phyloP scores from a whole-genome alignment of 2,113 vertebrate genomes.

The Aptenodytes forsteri region DNA sequence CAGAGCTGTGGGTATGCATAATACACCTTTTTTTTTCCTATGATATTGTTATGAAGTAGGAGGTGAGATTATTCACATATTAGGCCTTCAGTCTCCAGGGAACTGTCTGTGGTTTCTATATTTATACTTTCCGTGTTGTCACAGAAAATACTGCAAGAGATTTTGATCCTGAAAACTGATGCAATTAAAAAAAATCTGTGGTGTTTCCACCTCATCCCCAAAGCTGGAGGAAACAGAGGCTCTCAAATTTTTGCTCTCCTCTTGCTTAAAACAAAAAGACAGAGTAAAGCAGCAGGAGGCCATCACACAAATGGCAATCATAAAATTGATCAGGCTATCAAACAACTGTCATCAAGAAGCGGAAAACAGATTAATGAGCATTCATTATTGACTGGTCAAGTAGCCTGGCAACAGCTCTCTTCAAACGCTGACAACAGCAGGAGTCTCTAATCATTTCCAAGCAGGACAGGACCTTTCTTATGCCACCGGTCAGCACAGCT shows the following conservation, averaged over 20 bases:
- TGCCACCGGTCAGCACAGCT: background rate
- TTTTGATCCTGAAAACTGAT: slow-evolving; percentile 35
- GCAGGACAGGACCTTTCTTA: background rate
- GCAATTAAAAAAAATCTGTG: background rate
- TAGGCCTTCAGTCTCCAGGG: slow-evolving; percentile 30
- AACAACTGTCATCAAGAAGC: slow-evolving; percentile 31
- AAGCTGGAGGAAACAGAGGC: background rate
- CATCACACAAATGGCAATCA: background rate
- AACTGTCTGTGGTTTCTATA: slow-evolving; percentile 50
- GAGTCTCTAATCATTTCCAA: background rate
- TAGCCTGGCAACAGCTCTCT: slow-evolving; percentile 22
- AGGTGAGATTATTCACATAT: slow-evolving; percentile 67
- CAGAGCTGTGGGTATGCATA: slow-evolving; percentile 3
- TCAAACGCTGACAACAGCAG: background rate
- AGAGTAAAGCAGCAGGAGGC: slow-evolving; percentile 10
- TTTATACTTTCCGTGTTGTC: slow-evolving; percentile 19
- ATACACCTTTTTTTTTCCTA: background rate
- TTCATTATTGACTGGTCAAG: slow-evolving; percentile 26
- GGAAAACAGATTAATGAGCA: background rate
- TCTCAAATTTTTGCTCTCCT: background rate
- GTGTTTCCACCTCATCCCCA: background rate
- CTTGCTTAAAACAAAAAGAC: background rate
- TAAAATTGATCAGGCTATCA: slow-evolving; percentile 48
- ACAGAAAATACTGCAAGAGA: slow-evolving; percentile 13
- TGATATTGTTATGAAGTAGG: slow-evolving; percentile 48